Base-by-base conservation (phyloP, 2,113 vertebrate species). In the Stegastes partitus region DNA sequence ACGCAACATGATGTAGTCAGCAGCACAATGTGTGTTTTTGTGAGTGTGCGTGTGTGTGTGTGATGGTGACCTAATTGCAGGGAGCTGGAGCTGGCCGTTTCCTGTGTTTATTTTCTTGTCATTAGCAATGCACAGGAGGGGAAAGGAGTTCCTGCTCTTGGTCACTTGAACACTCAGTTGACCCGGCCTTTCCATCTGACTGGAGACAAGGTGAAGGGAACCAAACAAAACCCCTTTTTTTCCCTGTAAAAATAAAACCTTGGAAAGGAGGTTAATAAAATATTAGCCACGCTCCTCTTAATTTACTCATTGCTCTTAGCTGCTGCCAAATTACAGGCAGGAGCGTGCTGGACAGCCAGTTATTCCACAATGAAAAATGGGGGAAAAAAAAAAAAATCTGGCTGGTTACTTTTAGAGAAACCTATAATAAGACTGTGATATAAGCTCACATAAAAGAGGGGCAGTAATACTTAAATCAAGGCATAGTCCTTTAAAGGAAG, bases 51-150 rank as follows among this genome's bases (percentile, higher is more conserved):
- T 78, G 47, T 82, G 82, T 47, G 56, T 37, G 26, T 83, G 55
- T 81, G 75, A 85, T 16, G 42, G 59, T 89, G 89, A 92, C 88
- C 94, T 92, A 91, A 89, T 92, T 93, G 83, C 90, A 58, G 74
- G 79, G 79, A 80, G 70, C 54, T 23, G 67, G 81, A 71, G 61
- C 81, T 77, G 82, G 71, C 68, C 39, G 70, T 82, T 91, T 91
- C 91, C 93, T 87, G 77, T 91, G 89, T 94, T 91, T 94, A 90
- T 93, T 91, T 89, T 91, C 86, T 77, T 85, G 79, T 76, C 87
- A 91, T 88, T 91, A 86, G 81, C 56, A 21, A 68, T 50, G 76
- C 74, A 75, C 59, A 6, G 25, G 69, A 72, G 80, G 81, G 69
- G 39, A 61, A 74, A 72, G 76, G 53, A 64, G 77, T 70, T 79